Evolutionary conservation across 2,113 vertebrate species (phyloP).

Genomic region (Pagrus major): DNA sequence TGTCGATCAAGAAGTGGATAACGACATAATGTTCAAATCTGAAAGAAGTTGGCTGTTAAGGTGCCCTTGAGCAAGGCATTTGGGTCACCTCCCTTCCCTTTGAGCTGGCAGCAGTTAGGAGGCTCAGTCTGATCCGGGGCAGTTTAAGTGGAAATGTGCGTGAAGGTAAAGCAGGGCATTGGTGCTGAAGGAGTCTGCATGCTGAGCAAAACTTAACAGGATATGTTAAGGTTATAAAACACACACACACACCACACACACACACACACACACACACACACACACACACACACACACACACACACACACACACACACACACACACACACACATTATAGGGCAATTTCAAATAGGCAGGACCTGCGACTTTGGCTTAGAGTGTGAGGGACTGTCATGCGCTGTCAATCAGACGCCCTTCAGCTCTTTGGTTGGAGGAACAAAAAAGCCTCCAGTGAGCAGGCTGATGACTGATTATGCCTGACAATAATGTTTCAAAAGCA

Average conservation of each 20-base stretch:
- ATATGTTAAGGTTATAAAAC: constrained; percentile 18
- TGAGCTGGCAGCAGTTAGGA: neutral
- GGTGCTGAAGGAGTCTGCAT: neutral
- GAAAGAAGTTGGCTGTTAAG: neutral
- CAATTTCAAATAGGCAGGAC: constrained; percentile 27
- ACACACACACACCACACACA: neutral
- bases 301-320: neutral
- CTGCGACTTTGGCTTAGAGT: constrained; percentile 21
- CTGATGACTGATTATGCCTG: constrained; percentile 69
- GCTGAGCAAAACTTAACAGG: constrained; percentile 22
- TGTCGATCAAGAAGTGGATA: neutral
- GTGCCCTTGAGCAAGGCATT: constrained; percentile 10
- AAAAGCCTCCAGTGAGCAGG: constrained; percentile 58
- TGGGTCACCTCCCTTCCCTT: neutral
- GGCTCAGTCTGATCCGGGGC: neutral
- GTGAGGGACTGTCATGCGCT: constrained; percentile 32
- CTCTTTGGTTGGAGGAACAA: constrained; percentile 67
- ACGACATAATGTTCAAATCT: neutral
- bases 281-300: neutral
- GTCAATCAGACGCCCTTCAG: constrained; percentile 67
- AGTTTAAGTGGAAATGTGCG: neutral
- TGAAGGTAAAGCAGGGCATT: constrained; percentile 24
- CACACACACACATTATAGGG: neutral
- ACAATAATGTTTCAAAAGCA: constrained; percentile 68
- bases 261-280: neutral